Percentiles rank a stretch among this genome's conserved stretches.
Evolutionary conservation across 2,888 invertebrate genomes (phyloP).

Genomic region (Melanotus villosus): DNA sequence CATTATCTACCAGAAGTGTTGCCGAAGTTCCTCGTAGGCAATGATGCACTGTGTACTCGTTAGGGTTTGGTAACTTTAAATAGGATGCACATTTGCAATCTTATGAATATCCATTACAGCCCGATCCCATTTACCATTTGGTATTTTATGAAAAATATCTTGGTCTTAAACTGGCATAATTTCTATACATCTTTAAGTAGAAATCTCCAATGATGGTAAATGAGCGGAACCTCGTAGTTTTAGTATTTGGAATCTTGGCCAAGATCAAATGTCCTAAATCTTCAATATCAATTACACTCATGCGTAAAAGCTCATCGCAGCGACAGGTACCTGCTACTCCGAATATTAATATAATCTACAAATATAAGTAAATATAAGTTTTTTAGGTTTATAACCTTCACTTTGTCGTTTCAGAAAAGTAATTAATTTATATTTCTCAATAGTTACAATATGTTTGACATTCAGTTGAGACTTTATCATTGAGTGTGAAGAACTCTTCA

Average conservation of each 20-base stretch:
- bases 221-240: slow-evolving; percentile 16
- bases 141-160: slow-evolving; percentile 30
- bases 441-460: slow-evolving; percentile 30
- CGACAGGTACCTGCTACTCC: slow-evolving; percentile 28
- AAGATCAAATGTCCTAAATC: not conserved
- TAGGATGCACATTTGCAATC: slow-evolving; percentile 50
- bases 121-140: slow-evolving; percentile 44
- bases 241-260: slow-evolving; percentile 28
- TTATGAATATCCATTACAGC: slow-evolving; percentile 49
- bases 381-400: slow-evolving; percentile 37
- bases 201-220: slow-evolving; percentile 25
- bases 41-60: slow-evolving; percentile 54
- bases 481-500: slow-evolving; percentile 31
- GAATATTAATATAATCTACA: slow-evolving; percentile 24
- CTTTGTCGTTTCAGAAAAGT: slow-evolving; percentile 30
- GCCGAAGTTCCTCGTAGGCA: slow-evolving; percentile 42
- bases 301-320: slow-evolving; percentile 22
- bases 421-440: slow-evolving; percentile 29
- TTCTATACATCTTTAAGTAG: slow-evolving; percentile 19
- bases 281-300: slow-evolving; percentile 23
- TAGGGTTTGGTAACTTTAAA: slow-evolving; percentile 87
- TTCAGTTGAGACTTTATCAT: slow-evolving; percentile 33
- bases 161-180: not conserved
- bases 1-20: not conserved
- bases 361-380: slow-evolving; percentile 14